Evolutionary conservation across 2,888 invertebrate genomes (phyloP), one percentile per base, ranked within the genome.

Genomic region (Orchesella flavescens): DNA sequence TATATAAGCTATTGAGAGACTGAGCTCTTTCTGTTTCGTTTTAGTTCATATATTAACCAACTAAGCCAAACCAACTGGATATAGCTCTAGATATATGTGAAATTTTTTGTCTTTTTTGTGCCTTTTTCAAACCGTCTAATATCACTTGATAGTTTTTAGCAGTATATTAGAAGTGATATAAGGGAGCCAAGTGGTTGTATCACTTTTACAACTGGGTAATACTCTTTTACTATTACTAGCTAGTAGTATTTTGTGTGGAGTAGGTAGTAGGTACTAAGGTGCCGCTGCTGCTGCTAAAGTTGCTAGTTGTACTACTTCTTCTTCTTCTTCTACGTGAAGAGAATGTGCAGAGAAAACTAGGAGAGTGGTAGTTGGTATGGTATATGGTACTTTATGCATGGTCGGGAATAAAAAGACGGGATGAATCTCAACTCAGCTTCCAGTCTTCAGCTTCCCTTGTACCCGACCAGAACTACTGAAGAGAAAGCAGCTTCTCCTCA

Each of bases 151-250:
- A 63, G 69, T 21, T 23, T 55, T 78, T 78, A 69, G 69, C 69
- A 78, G 69, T 78, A 71, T 78, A 78, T 78, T 77, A 78, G 59
- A 69, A 46, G 19, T 21, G 69, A 61, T 78, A 78, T 78, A 71
- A 66, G 69, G 46, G 55, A 44, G 43, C 57, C 24, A 71, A 63
- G 53, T 71, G 53, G 24, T 55, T 61, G 63, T 78, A 78, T 71
- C 78, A 65, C 66, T 65, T 23, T 55, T 78, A 55, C 55, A 46
- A 53, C 63, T 49, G 24, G 53, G 53, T n/a, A 53, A 13, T 53
- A 13, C 53, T 13, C 53, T 57, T 57, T 1, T 57, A 17, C 57
- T 57, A 4, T 17, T 17, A 17, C 17, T 17, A 55, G 12, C 17
- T 23, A 55, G 13, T 12, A 15, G 55, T 55, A 55, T 55, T 12